Evolutionary conservation across 2,113 vertebrate species (phyloP), one percentile per base, ranked within the genome.

Genomic region (Plecotus auritus): DNA sequence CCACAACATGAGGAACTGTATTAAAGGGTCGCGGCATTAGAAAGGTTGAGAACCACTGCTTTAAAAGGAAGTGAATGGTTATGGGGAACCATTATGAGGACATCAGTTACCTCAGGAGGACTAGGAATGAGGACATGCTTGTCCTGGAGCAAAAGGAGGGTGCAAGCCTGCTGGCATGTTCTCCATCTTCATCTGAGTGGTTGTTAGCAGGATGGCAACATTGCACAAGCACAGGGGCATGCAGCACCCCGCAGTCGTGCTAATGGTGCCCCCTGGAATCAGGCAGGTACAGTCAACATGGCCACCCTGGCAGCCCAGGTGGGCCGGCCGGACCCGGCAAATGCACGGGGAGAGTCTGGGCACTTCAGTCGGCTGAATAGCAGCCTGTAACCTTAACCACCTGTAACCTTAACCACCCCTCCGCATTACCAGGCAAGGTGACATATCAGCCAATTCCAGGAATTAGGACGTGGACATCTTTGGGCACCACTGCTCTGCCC

Each of bases 281-380:
- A 11, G 13, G 10, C 42, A 51, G 2, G 16, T 28, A 35, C 40
- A 59, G 11, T 22, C 69, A 7, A 0, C n/a, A 45, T 2, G 51
- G 76, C 37, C n/a, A 45, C 47, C 32, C 37, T 17, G 49, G 49
- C 6, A 37, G 37, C 40, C 14, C 30, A 20, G 37, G 8, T 7
- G 8, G 26, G 32, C 7, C 0, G 3, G 13, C 26, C 11, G 1
- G 2, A 30, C 10, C 10, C n/a, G 22, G 56, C 51, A 40, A 40
- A 85, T 12, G 11, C 51, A 20, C 16, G 4, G n/a, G 45, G 1
- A 84, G 30, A 51, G 47, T 54, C 45, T 51, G 37, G 26, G 47
- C 23, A 7, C n/a, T 4, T 11, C 49, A 85, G n/a, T 37, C 45
- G 70, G 66, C 11, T 73, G 69, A 37, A 37, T 22, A 73, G 70